A percentile compares a stretch with the other conserved stretches of the same genome.
Conservation (phyloP, 2,113 vertebrate genomes). For the Cyprinodon variegatus region DNA sequence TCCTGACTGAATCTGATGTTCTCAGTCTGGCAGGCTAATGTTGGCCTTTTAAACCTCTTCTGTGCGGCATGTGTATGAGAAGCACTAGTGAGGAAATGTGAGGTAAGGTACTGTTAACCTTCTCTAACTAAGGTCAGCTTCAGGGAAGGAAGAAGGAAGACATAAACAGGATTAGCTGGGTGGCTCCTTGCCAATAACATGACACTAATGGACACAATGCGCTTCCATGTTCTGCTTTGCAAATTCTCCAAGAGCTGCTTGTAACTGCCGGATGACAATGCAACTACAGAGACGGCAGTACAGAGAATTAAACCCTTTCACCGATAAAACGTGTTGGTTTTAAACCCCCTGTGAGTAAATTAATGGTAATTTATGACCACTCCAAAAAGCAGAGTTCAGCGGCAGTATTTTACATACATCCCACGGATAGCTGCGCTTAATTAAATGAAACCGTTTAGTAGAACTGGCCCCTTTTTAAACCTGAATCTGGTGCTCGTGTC, state of each 20-base stretch:
- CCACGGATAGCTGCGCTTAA: not conserved
- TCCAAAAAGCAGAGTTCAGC: conserved; percentile 7
- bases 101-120: conserved; percentile 1
- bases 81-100: conserved; percentile 1
- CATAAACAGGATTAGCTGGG: conserved; percentile 17
- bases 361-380: conserved; percentile 14
- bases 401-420: not conserved
- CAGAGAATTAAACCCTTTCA: conserved; percentile 28
- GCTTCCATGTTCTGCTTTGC: conserved; percentile 17
- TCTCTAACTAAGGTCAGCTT: not conserved
- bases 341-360: conserved; percentile 10
- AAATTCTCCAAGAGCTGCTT: conserved; percentile 31
- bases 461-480: not conserved
- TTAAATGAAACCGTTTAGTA: not conserved
- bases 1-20: not conserved
- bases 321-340: not conserved
- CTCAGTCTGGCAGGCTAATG: not conserved
- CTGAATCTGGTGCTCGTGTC: not conserved
- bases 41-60: not conserved
- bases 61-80: not conserved
- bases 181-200: conserved; percentile 14
- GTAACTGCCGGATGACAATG: conserved; percentile 24
- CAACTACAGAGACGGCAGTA: conserved; percentile 24
- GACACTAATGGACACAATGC: not conserved
- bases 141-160: not conserved